A percentile compares a stretch with the other conserved stretches of the same genome.
These are phyloP conservation scores for Bellardia bayeri DNA, from an alignment of 2,888 invertebrate genomes.

Conservation along the genomic window DNA sequence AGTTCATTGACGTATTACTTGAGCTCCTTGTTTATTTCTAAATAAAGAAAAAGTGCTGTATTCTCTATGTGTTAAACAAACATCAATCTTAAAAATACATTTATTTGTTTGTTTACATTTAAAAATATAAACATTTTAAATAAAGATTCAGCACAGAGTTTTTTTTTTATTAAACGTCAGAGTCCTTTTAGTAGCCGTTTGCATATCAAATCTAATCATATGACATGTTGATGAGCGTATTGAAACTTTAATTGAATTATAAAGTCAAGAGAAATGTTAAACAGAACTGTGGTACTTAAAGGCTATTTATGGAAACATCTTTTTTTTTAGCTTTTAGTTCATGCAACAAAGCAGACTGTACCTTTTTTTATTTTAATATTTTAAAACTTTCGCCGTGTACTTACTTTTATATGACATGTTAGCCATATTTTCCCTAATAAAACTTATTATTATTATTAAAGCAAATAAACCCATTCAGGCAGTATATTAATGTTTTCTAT, in stretches of 20 bases:
- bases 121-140: constrained; percentile 19
- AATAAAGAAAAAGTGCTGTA: constrained; percentile 14
- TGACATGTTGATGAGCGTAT: constrained; percentile 38
- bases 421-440: constrained; percentile 35
- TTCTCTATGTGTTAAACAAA: background rate
- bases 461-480: constrained; percentile 68
- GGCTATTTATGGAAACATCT: background rate
- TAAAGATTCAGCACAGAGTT: constrained; percentile 2
- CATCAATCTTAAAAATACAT: constrained; percentile 52
- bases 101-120: constrained; percentile 32
- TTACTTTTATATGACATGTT: constrained; percentile 7
- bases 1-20: constrained; percentile 73
- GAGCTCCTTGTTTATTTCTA: constrained; percentile 41
- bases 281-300: background rate
- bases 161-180: constrained; percentile 23
- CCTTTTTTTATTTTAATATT: background rate
- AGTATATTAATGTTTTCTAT: constrained; percentile 26
- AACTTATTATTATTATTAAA: constrained; percentile 58
- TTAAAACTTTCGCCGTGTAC: background rate
- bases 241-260: constrained; percentile 54
- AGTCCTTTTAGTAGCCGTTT: constrained; percentile 35
- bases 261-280: constrained; percentile 10
- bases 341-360: background rate
- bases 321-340: background rate
- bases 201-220: background rate